Conservation (phyloP, 2,888 invertebrate genomes). For the Cyrtodaria siliqua region DNA sequence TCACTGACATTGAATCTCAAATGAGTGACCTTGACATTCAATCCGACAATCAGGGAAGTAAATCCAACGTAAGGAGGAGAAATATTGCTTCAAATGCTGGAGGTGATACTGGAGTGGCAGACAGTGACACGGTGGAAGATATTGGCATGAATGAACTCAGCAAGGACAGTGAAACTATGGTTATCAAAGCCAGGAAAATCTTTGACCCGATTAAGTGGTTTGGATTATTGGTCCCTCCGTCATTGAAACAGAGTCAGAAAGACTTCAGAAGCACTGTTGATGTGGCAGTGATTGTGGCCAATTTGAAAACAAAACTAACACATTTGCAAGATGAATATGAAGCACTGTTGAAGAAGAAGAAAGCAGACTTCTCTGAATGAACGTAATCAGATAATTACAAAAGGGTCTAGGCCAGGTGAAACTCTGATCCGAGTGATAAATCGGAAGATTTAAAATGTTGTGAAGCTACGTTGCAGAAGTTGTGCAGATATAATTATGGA, state of each 20-base stretch:
- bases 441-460: no score
- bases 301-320: constrained; percentile 39
- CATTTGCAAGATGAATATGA: constrained; percentile 28
- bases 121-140: constrained; percentile 21
- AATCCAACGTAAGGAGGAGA: constrained; percentile 46
- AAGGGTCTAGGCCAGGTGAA: no score
- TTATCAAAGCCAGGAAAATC: neutral
- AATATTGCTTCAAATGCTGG: constrained; percentile 37
- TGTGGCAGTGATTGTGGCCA: constrained; percentile 59
- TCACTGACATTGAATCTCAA: constrained; percentile 17
- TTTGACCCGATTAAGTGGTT: constrained; percentile 93
- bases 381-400: no score
- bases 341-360: constrained; percentile 26
- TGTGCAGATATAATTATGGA: no score
- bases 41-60: constrained; percentile 1
- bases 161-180: neutral
- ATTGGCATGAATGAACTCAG: constrained; percentile 12
- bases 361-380: neutral
- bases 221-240: constrained; percentile 93
- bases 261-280: constrained; percentile 89
- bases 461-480: no score
- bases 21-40: constrained; percentile 12
- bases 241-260: constrained; percentile 91
- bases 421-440: no score
- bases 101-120: constrained; percentile 13